phyloP scores from a whole-genome alignment of 2,797 vertebrate species.

The Gymnoscopelus braueri region DNA sequence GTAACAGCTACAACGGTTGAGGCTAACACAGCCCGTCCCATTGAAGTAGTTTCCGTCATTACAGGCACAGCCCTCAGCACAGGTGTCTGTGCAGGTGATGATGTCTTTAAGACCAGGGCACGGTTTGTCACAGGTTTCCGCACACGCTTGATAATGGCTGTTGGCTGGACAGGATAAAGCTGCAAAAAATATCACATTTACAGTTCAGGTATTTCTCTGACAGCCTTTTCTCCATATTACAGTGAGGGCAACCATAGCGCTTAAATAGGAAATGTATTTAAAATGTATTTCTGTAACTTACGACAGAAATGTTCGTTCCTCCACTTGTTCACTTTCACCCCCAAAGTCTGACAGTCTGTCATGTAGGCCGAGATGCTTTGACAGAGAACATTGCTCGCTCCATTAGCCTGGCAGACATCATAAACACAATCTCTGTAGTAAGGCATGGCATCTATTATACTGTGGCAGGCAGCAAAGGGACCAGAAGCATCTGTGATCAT shows the following conservation, averaged over 20 bases:
- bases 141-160: conserved; percentile 78
- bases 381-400: conserved; percentile 48
- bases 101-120: conserved; percentile 69
- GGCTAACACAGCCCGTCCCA: conserved; percentile 70
- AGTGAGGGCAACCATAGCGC: no score
- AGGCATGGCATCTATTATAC: conserved; percentile 23
- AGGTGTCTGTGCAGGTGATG: conserved; percentile 52
- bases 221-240: background rate
- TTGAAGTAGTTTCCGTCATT: conserved; percentile 71
- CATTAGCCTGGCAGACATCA: conserved; percentile 41
- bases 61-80: conserved; percentile 80
- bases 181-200: conserved; percentile 35
- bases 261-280: no score
- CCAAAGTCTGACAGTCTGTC: conserved; percentile 52
- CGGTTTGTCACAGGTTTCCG: conserved; percentile 66
- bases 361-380: conserved; percentile 63
- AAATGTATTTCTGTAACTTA: conserved; percentile 47
- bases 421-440: conserved; percentile 72
- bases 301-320: conserved; percentile 65
- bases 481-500: conserved; percentile 44
- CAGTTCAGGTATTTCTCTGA: background rate
- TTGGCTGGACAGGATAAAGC: conserved; percentile 71
- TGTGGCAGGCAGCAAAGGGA: conserved; percentile 52
- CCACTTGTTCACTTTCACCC: conserved; percentile 59
- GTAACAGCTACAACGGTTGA: conserved; percentile 77